These are phyloP conservation scores for Glaucomys volans DNA, from an alignment of 2,113 vertebrate genomes.

Conservation along the genomic window DNA sequence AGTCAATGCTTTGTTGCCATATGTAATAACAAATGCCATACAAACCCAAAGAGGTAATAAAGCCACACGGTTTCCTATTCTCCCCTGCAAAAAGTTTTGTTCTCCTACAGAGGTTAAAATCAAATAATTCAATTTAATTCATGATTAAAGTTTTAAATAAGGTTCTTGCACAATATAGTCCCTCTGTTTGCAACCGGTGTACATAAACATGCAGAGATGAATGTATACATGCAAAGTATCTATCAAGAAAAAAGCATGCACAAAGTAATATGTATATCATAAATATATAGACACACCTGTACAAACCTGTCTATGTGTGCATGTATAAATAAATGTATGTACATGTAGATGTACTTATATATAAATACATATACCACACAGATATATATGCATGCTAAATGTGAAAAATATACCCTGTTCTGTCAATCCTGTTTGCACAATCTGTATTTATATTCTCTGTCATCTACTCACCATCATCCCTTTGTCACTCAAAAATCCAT, in stretches of 20 bases:
- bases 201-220: background rate
- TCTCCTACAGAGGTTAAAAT: background rate
- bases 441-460: constrained; percentile 48
- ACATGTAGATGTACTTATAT: background rate
- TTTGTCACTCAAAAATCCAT: background rate
- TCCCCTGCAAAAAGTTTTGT: background rate
- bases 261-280: background rate
- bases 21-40: background rate
- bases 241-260: background rate
- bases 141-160: constrained; percentile 38
- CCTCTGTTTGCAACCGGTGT: background rate
- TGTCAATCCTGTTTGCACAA: background rate
- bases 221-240: background rate
- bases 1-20: constrained; percentile 17
- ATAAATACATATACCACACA: background rate
- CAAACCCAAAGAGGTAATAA: background rate
- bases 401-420: background rate
- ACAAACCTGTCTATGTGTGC: background rate
- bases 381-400: background rate
- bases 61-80: background rate
- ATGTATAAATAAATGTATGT: background rate
- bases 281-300: background rate
- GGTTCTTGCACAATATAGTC: background rate
- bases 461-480: background rate
- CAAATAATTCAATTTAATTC: background rate